These are phyloP conservation scores for Polydrusus tereticollis DNA, from an alignment of 2,888 invertebrate species.

Conservation along the genomic window DNA sequence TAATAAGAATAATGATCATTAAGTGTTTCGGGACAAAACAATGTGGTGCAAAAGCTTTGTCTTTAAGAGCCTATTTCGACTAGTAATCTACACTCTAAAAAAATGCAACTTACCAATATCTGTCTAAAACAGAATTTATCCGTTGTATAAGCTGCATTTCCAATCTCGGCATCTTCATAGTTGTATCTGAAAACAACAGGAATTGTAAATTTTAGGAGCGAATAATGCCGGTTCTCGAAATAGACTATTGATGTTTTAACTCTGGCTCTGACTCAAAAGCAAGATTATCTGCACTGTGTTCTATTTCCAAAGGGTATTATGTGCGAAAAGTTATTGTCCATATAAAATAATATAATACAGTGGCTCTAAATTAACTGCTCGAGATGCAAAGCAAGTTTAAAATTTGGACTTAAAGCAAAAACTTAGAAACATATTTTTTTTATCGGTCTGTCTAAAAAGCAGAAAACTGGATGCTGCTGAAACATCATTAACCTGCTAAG, in stretches of 20 bases:
- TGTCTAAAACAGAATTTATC: neutral
- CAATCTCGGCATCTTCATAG: neutral
- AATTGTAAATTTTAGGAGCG: neutral
- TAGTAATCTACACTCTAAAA: neutral
- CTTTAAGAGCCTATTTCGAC: too few relatives aligned
- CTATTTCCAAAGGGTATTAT: constrained; percentile 3
- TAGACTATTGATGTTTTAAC: constrained; percentile 40
- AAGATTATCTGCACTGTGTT: constrained; percentile 18
- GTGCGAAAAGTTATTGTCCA: neutral
- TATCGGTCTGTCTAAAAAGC: too few relatives aligned
- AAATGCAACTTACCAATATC: neutral
- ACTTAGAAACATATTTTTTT: too few relatives aligned
- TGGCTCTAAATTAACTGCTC: neutral
- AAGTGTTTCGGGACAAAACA: neutral
- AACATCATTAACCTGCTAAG: too few relatives aligned
- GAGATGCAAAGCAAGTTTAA: neutral
- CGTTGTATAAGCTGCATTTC: neutral
- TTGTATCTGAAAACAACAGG: neutral
- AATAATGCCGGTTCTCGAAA: constrained; percentile 6
- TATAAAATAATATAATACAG: neutral
- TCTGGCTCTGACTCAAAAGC: constrained; percentile 35
- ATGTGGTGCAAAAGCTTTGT: too few relatives aligned
- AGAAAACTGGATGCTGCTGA: too few relatives aligned
- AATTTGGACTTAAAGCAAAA: too few relatives aligned
- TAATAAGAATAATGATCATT: neutral